Conservation (phyloP, 2,797 vertebrate species). For the Vespertilio murinus region DNA sequence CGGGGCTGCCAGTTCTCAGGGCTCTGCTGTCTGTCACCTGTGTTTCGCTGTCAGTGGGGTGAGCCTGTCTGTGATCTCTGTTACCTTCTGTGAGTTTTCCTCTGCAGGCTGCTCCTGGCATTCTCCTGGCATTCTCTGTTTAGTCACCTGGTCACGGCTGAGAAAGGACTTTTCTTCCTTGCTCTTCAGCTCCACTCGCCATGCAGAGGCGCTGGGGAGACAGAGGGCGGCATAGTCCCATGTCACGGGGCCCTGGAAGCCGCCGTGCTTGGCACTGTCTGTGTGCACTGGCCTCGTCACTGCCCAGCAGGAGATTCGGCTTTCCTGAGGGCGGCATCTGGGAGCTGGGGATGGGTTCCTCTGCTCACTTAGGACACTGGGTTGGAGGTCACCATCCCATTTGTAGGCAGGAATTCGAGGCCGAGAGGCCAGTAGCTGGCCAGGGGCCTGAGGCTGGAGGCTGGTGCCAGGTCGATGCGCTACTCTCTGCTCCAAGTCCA, state of each 20-base stretch:
- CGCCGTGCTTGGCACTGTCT: not conserved
- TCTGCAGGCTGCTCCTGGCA: not conserved
- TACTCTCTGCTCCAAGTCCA: not conserved
- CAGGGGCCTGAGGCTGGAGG: not conserved
- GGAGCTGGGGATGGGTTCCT: not conserved
- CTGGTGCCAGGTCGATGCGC: not conserved
- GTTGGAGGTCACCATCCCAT: not conserved
- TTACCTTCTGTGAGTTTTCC: too few species aligned
- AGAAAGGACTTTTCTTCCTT: not conserved
- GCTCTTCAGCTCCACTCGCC: not conserved
- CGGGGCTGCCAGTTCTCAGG: not conserved
- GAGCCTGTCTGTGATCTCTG: not conserved
- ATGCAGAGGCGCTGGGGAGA: rapidly evolving
- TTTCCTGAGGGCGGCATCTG: not conserved
- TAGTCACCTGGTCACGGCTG: not conserved
- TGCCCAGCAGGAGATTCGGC: rapidly evolving
- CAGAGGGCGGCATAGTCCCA: too few species aligned
- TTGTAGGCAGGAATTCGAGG: not conserved
- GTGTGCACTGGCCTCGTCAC: not conserved
- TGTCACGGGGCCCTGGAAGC: not conserved
- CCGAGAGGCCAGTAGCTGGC: not conserved
- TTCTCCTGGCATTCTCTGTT: not conserved
- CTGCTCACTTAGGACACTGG: not conserved
- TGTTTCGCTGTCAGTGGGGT: rapidly evolving
- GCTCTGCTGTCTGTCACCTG: not conserved